Evolutionary conservation across 2,888 invertebrate species (phyloP), one percentile per base, ranked within the genome.

Genomic region (Dyspetes luteomarginatus): DNA sequence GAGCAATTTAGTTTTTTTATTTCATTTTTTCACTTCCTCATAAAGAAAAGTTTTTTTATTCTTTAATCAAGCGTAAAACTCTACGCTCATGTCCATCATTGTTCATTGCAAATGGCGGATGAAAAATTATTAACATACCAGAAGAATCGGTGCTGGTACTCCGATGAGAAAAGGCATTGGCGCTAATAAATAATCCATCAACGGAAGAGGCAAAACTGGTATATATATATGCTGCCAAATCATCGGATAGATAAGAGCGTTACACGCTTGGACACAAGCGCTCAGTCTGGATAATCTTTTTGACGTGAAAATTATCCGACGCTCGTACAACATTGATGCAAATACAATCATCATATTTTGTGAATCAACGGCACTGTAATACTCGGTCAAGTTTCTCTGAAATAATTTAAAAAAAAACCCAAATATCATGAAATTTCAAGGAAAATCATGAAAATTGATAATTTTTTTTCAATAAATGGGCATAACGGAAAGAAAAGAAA

Each of bases 131-230:
- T 15, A 56, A 64, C 69, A 4, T 92, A 97, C 96, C 94, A 96
- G 93, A 93, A 98, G 95, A 68, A 98, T 96, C 87, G 95, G 94
- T 83, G 96, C 94, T 84, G 98, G 98, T 82, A 99, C 97, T 80
- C 99, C 99, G 89, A 99, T 98, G 58, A 99, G 94, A 93, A 97
- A 99, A 58, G 99, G 99, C 99, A 99, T 99, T 0, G 99, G 99
- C 12, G 99, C 99, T 86, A 96, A 93, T 84, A 98, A 93, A 92
- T 97, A 97, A 92, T 98, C 99, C 85, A 97, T 95, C 82, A 99
- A 94, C 89, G 96, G 95, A 91, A 95, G 94, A 22, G 99, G 98
- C 88, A 99, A 93, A 86, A 99, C 96, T 68, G 99, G 99, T 92
- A 99, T 98, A 92, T 97, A 99, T 90, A 99, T 97, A 89, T 99